Evolutionary conservation across 2,113 vertebrate genomes (phyloP).

Genomic region (Lipophrys pholis): DNA sequence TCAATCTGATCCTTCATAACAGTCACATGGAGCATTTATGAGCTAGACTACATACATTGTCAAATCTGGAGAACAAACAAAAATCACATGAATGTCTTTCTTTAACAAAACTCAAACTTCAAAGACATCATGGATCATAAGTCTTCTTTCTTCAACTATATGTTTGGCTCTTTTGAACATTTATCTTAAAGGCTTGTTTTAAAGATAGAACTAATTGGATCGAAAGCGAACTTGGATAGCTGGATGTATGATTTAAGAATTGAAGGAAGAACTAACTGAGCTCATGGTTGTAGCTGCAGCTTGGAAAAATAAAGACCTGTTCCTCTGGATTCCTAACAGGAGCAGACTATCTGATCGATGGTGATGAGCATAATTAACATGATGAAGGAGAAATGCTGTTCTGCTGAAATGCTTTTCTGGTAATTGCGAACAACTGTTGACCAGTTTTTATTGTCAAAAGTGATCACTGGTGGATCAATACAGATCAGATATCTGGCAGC

Average conservation of each 20-base stretch:
- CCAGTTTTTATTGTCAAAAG: slow-evolving; percentile 6
- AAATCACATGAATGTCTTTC: background rate
- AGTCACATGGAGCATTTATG: background rate
- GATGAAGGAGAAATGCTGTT: slow-evolving; percentile 22
- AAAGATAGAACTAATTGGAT: background rate
- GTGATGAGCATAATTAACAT: slow-evolving; percentile 36
- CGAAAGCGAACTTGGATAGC: background rate
- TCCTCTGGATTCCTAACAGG: background rate
- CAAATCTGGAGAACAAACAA: background rate
- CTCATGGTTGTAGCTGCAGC: slow-evolving; percentile 3
- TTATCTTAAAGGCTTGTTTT: background rate
- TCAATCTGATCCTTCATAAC: too few relatives aligned
- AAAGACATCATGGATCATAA: background rate
- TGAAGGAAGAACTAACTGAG: too few relatives aligned
- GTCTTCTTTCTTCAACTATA: background rate
- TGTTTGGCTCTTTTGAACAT: background rate
- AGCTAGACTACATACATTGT: background rate
- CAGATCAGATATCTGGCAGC: slow-evolving; percentile 7
- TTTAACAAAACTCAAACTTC: background rate
- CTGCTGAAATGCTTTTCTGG: slow-evolving; percentile 28
- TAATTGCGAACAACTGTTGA: slow-evolving; percentile 41
- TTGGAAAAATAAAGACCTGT: background rate
- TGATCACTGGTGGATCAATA: slow-evolving; percentile 17
- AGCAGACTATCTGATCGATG: slow-evolving; percentile 21
- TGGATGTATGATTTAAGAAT: too few relatives aligned